These are phyloP conservation scores for Athene cunicularia DNA, from an alignment of 2,113 vertebrate genomes.

Conservation along the genomic window DNA sequence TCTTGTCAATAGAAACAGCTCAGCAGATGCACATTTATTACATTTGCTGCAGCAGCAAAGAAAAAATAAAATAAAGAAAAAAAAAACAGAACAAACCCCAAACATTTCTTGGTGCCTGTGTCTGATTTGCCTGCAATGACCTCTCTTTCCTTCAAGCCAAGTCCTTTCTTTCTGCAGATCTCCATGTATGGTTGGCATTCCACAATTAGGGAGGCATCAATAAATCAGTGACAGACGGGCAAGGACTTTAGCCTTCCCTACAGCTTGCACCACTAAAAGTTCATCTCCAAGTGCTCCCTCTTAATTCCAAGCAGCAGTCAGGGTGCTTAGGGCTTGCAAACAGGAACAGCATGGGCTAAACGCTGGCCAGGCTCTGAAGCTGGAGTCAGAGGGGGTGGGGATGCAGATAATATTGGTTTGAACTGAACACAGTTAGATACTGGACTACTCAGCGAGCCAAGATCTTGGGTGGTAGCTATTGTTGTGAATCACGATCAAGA, in stretches of 20 bases:
- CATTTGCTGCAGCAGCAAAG: slow-evolving; percentile 34
- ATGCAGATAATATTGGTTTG: background rate
- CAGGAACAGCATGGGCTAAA: background rate
- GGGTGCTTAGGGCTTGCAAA: background rate
- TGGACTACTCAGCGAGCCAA: background rate
- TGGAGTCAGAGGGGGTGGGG: background rate
- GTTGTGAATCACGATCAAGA: slow-evolving; percentile 46
- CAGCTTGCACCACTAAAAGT: background rate
- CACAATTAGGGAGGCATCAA: slow-evolving; percentile 22
- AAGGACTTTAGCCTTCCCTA: background rate
- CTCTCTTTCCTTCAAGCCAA: slow-evolving; percentile 56
- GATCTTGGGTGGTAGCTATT: slow-evolving; percentile 58
- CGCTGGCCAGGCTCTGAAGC: background rate
- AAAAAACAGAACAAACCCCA: background rate
- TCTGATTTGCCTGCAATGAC: slow-evolving; percentile 56
- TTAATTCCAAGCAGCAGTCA: slow-evolving; percentile 16
- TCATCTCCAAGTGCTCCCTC: slow-evolving; percentile 29
- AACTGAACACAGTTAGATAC: background rate
- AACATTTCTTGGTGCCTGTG: slow-evolving; percentile 10
- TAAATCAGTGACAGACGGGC: slow-evolving; percentile 40
- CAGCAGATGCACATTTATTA: slow-evolving; percentile 40
- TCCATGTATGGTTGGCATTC: slow-evolving; percentile 55
- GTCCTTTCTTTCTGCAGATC: slow-evolving; percentile 50
- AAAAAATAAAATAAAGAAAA: background rate
- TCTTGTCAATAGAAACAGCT: slow-evolving; percentile 12